Conservation (phyloP, 2,888 invertebrate species). For the Quadroppia sp. region DNA sequence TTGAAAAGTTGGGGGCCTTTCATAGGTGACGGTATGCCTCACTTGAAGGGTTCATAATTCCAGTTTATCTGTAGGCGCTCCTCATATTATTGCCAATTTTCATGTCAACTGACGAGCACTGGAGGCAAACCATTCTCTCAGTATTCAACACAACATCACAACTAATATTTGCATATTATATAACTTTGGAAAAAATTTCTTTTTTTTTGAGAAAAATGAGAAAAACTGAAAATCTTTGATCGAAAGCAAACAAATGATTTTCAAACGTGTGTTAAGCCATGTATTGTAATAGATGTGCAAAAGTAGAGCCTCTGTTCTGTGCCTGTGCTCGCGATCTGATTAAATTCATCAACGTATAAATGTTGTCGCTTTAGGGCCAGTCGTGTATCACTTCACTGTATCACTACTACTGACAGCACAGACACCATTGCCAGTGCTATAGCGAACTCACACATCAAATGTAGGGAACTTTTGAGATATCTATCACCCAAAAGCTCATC, state of each 20-base stretch:
- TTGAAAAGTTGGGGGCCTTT: conserved; percentile 16
- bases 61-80: conserved; percentile 29
- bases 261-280: conserved; percentile 12
- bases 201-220: neutral
- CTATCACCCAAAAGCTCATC: conserved; percentile 36
- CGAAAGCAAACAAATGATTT: conserved; percentile 22
- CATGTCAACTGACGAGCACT: conserved; percentile 14
- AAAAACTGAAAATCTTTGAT: neutral
- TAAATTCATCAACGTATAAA: conserved; percentile 35
- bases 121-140: neutral
- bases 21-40: conserved; percentile 27
- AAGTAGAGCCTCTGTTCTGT: neutral
- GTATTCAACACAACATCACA: neutral
- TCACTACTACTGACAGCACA: conserved; percentile 35
- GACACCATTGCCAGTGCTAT: neutral
- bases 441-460: conserved; percentile 10
- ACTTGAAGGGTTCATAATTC: conserved; percentile 36
- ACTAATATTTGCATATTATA: conserved; percentile 3
- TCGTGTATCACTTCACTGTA: conserved; percentile 36
- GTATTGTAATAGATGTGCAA: conserved; percentile 10
- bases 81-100: conserved; percentile 28
- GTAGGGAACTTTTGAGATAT: conserved; percentile 33
- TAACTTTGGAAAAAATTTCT: neutral
- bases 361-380: conserved; percentile 36
- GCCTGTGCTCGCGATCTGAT: conserved; percentile 4